These are phyloP conservation scores for Trachelus iudaicus DNA, from an alignment of 2,888 invertebrate genomes.

Conservation along the genomic window DNA sequence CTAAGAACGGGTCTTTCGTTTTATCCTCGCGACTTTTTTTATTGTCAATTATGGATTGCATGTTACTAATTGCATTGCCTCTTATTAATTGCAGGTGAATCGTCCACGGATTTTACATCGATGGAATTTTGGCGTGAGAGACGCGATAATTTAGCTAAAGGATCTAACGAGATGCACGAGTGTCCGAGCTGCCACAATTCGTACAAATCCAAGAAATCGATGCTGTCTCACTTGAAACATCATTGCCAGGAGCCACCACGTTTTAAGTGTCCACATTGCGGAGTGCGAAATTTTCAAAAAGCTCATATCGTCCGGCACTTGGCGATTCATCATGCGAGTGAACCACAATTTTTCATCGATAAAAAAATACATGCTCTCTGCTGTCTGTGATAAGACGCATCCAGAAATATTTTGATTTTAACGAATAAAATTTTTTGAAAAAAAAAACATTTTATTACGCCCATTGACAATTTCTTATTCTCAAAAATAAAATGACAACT, in stretches of 20 bases:
- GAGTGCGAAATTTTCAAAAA: slow-evolving; percentile 50
- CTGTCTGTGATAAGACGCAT: slow-evolving; percentile 1
- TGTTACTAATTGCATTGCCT: no score
- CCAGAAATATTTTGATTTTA: background rate
- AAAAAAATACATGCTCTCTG: slow-evolving; percentile 25
- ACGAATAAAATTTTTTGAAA: no score
- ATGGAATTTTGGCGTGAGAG: no score
- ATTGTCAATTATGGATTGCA: no score
- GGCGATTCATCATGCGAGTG: slow-evolving; percentile 36
- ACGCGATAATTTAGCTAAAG: no score
- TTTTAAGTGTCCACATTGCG: slow-evolving; percentile 48
- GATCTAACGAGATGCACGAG: slow-evolving; percentile 33
- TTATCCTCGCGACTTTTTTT: no score
- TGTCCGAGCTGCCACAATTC: slow-evolving; percentile 52
- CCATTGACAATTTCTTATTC: no score
- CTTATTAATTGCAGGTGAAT: no score
- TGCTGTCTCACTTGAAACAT: slow-evolving; percentile 45
- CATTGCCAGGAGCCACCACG: slow-evolving; percentile 44
- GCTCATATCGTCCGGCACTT: slow-evolving; percentile 47
- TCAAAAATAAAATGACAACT: background rate
- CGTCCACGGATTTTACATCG: no score
- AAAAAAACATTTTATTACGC: no score
- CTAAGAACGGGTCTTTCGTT: no score
- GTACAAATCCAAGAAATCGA: slow-evolving; percentile 51
- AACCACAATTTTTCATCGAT: slow-evolving; percentile 34